Evolutionary conservation across 2,797 vertebrate genomes (phyloP).

Genomic region (Staurois parvus): DNA sequence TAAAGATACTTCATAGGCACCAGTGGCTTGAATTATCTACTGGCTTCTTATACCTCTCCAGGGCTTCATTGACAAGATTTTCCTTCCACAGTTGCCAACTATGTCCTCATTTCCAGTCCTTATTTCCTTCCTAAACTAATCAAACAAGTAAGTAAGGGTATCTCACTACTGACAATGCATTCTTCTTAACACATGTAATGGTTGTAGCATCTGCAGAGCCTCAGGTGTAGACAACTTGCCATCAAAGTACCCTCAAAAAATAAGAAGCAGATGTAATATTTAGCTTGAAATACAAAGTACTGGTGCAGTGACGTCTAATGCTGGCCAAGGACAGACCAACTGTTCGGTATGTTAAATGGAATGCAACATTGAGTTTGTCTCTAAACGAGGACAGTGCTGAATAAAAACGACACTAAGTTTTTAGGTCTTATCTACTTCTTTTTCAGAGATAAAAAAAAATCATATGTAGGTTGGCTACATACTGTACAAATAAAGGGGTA

Average conservation of each 20-base stretch:
- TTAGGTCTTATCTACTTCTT: too few species aligned
- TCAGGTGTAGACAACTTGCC: background rate
- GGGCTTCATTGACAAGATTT: background rate
- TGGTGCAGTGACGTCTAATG: background rate
- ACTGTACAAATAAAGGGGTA: too few species aligned
- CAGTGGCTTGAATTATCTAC: background rate
- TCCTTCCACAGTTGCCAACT: background rate
- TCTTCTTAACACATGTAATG: background rate
- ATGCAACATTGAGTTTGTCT: background rate
- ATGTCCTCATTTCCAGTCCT: background rate
- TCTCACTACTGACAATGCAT: background rate
- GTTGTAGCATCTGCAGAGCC: background rate
- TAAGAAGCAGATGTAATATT: background rate
- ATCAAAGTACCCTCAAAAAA: background rate
- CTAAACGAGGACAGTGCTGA: too few species aligned
- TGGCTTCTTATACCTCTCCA: background rate
- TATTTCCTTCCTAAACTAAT: background rate
- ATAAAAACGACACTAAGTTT: too few species aligned
- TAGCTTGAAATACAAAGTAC: background rate
- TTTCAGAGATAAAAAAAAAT: too few species aligned
- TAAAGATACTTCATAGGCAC: background rate
- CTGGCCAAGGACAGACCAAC: background rate
- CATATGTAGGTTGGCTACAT: background rate
- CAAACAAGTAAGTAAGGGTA: background rate
- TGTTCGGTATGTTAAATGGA: background rate